Evolutionary conservation across 1,140 invertebrate genomes (phyloP).

Genomic region (Pachypsylla venusta): DNA sequence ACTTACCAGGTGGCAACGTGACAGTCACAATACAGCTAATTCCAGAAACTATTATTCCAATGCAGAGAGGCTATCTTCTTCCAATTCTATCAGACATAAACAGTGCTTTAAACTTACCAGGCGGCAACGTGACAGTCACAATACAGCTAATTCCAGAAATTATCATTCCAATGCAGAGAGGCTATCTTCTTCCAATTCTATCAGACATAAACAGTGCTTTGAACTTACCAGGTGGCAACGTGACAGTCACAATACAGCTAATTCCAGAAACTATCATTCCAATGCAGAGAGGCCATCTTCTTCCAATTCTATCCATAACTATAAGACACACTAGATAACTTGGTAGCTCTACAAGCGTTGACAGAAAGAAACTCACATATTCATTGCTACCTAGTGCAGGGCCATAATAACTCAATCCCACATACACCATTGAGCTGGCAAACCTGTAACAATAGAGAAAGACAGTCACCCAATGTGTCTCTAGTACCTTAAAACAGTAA

Average conservation of each 20-base stretch:
- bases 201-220: constrained; percentile 77
- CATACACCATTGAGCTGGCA: constrained; percentile 63
- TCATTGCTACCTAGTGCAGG: constrained; percentile 67
- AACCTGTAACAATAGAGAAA: constrained; percentile 33
- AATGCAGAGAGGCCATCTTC: constrained; percentile 65
- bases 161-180: constrained; percentile 66
- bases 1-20: constrained; percentile 49
- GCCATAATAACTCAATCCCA: constrained; percentile 72
- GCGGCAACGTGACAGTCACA: constrained; percentile 58
- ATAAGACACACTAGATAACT: constrained; percentile 71
- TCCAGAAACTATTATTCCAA: constrained; percentile 68
- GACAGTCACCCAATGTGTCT: too few species aligned
- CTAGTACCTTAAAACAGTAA: too few species aligned
- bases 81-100: constrained; percentile 69
- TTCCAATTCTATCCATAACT: constrained; percentile 66
- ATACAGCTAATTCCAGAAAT: constrained; percentile 63
- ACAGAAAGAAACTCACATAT: constrained; percentile 71
- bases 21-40: constrained; percentile 66
- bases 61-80: constrained; percentile 61
- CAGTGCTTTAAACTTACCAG: constrained; percentile 63
- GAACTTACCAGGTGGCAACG: constrained; percentile 51
- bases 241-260: constrained; percentile 63
- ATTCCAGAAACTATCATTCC: constrained; percentile 68
- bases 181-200: constrained; percentile 64
- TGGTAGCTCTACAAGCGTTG: constrained; percentile 66